Percentiles rank a stretch among this genome's conserved stretches.
These are phyloP conservation scores for Chlorops oryzae DNA, from an alignment of 1,140 invertebrate species.

Conservation along the genomic window DNA sequence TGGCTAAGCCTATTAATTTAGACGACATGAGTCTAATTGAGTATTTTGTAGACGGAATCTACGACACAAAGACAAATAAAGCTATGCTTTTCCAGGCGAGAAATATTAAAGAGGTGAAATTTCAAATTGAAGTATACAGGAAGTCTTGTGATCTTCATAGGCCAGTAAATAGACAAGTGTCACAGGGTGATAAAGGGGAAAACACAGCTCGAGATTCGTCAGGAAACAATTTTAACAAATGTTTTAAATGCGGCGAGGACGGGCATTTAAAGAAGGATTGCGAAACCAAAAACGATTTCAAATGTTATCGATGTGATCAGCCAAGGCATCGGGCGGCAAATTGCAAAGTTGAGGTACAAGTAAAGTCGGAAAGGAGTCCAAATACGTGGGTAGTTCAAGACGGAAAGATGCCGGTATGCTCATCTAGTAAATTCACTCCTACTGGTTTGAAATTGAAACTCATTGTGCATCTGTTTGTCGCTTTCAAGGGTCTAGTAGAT, in stretches of 20 bases:
- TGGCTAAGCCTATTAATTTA: too few species aligned
- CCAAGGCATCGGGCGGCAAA: background rate
- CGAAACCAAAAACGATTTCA: background rate
- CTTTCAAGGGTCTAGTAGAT: background rate
- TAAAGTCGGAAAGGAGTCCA: background rate
- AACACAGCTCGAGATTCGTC: background rate
- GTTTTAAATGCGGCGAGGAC: background rate
- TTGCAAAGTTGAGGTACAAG: background rate
- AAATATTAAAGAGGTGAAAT: conserved; percentile 7
- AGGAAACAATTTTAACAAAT: background rate
- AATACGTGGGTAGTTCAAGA: conserved; percentile 1
- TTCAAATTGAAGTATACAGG: conserved; percentile 4
- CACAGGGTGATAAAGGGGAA: background rate
- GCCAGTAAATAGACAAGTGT: too few species aligned
- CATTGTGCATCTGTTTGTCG: background rate
- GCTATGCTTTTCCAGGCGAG: too few species aligned
- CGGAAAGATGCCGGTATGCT: background rate
- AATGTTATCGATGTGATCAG: background rate
- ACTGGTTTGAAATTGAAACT: background rate
- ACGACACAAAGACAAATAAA: conserved; percentile 7
- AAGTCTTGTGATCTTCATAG: background rate
- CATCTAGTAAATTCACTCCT: background rate
- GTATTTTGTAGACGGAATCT: too few species aligned
- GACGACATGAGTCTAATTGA: too few species aligned
- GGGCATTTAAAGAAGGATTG: conserved; percentile 1